A percentile compares a stretch with the other conserved stretches of the same genome.
phyloP scores from a whole-genome alignment of 2,113 vertebrate species.

The Catagonus wagneri region DNA sequence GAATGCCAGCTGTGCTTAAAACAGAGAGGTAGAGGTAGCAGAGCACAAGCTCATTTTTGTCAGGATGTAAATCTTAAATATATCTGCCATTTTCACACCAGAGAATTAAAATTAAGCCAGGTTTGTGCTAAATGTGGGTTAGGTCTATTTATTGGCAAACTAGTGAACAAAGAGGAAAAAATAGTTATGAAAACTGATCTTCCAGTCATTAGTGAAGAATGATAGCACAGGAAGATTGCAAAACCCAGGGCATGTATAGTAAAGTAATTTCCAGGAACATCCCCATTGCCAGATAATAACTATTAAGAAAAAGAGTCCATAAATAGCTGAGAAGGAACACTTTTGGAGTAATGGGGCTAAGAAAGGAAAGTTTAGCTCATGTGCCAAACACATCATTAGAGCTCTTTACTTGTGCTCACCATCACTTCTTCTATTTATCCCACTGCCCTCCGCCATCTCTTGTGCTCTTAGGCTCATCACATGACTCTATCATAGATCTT shows the following conservation, averaged over 20 bases:
- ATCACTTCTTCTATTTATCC: background rate
- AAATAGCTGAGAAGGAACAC: background rate
- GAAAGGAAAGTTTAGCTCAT: background rate
- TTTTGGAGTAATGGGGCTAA: background rate
- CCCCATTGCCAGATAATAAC: background rate
- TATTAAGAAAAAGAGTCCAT: background rate
- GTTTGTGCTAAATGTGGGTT: background rate
- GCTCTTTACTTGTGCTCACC: background rate
- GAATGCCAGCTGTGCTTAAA: constrained; percentile 58
- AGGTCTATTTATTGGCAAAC: background rate
- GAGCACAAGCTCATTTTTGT: constrained; percentile 28
- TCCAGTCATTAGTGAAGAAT: background rate
- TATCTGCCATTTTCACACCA: background rate
- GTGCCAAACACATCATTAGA: background rate
- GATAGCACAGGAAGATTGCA: background rate
- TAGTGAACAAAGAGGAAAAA: background rate
- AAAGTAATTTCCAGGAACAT: background rate
- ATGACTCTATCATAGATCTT: background rate
- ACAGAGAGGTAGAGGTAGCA: background rate
- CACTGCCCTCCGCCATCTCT: too few species aligned
- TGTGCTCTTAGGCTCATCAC: background rate
- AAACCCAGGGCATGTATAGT: background rate
- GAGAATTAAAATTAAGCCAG: constrained; percentile 35
- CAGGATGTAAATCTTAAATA: constrained; percentile 47
- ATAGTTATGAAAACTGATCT: background rate